Conservation (phyloP, 2,797 vertebrate species). For the Thamnophis elegans region DNA sequence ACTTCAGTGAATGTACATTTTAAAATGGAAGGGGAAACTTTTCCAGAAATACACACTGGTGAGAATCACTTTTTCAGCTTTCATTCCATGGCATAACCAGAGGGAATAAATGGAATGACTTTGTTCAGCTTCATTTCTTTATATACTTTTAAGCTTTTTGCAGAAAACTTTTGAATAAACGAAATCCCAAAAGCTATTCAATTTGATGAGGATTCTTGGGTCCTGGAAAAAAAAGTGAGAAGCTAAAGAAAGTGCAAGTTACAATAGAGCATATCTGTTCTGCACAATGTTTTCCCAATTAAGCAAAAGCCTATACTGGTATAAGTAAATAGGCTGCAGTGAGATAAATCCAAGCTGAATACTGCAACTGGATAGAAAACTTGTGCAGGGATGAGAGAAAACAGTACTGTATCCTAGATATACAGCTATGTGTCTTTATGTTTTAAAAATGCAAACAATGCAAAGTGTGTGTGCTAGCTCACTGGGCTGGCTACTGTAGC, state of each 20-base stretch:
- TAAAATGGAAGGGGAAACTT: conserved; percentile 19
- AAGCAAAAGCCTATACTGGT: conserved; percentile 45
- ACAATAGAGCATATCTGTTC: conserved; percentile 34
- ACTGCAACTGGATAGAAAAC: conserved; percentile 18
- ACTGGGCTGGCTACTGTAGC: too few relatives aligned
- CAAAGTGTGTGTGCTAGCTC: conserved; percentile 29
- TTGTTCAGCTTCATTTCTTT: conserved; percentile 27
- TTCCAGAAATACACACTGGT: conserved; percentile 34
- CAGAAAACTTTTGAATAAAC: conserved; percentile 39
- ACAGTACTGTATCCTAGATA: neutral
- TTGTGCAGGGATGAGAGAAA: conserved; percentile 38
- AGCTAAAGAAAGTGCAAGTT: conserved; percentile 33
- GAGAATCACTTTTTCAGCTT: conserved; percentile 18
- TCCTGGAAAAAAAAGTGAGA: neutral
- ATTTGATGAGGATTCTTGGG: conserved; percentile 30
- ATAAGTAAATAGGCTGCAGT: conserved; percentile 37
- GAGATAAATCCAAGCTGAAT: conserved; percentile 28
- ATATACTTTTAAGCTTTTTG: neutral
- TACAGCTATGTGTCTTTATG: neutral
- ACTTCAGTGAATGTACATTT: conserved; percentile 41
- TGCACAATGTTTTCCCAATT: conserved; percentile 54
- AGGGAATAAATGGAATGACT: conserved; percentile 14
- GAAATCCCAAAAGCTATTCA: conserved; percentile 6
- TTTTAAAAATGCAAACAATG: conserved; percentile 37
- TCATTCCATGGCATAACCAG: neutral